These are phyloP conservation scores for Hyperopisus bebe DNA, from an alignment of 2,113 vertebrate genomes.

Conservation along the genomic window DNA sequence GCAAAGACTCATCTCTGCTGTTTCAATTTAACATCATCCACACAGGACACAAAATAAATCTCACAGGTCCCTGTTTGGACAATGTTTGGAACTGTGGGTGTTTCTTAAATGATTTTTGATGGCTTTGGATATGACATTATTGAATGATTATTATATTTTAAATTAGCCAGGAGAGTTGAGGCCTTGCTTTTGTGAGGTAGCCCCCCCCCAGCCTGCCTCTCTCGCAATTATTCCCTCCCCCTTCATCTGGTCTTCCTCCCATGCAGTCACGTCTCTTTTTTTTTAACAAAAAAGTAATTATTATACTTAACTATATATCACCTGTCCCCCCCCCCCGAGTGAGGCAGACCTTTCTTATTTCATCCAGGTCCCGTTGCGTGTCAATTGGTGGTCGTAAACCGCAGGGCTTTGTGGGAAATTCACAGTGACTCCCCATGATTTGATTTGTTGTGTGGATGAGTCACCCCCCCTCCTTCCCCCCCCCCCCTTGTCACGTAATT, in stretches of 20 bases:
- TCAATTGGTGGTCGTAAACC: neutral
- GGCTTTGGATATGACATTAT: neutral
- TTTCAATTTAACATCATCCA: slow-evolving; percentile 53
- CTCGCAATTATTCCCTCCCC: neutral
- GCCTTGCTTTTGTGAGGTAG: neutral
- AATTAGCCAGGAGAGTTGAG: neutral
- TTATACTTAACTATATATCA: neutral
- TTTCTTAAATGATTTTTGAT: slow-evolving; percentile 17
- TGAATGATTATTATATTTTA: slow-evolving; percentile 18
- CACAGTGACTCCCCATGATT: neutral
- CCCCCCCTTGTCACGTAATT: slow-evolving; percentile 1
- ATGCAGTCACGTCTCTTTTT: neutral
- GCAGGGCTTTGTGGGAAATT: slow-evolving; percentile 13
- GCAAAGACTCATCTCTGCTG: neutral
- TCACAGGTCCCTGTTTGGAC: slow-evolving; percentile 58
- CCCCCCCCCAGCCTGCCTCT: neutral
- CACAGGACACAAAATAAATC: slow-evolving; percentile 53
- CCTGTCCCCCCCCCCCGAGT: neutral
- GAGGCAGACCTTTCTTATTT: neutral
- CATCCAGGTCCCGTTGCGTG: neutral
- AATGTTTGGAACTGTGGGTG: slow-evolving; percentile 45
- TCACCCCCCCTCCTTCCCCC: neutral
- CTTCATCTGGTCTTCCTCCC: neutral
- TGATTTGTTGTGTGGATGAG: slow-evolving; percentile 18
- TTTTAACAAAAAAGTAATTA: slow-evolving; percentile 10